Evolutionary conservation across 1,140 invertebrate genomes (phyloP), one percentile per base, ranked within the genome.

Genomic region (Zeugodacus cucurbitae): DNA sequence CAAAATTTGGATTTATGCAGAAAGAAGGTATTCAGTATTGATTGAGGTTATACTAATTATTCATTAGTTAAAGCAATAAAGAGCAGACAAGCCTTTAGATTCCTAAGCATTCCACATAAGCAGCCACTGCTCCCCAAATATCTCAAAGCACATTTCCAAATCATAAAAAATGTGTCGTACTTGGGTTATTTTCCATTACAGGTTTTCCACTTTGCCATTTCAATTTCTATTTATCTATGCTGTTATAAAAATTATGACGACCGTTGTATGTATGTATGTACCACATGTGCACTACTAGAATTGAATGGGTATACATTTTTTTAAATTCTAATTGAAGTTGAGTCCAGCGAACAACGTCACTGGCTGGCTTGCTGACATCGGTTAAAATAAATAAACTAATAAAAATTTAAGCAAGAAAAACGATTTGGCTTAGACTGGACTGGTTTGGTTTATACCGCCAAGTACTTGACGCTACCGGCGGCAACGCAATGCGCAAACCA

Each of bases 401-500:
- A 82, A 82, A 70, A 70, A 70, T 26, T 26, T 17, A 41, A 41
- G 67, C 22, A 74, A 41, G 29, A 67, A 67, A 67, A 67, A 74
- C 22, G 20, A n/a, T 74, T 37, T 48, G 74, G 41, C 74, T 82
- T 48, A 48, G 37, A 48, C 74, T 82, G 41, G 74, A 82, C 37
- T 82, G 74, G 74, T 82, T 82, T 82, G 74, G 74, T 82, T 82
- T 17, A 82, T 82, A 82, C 74, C 74, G 74, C 37, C 74, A 82
- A 48, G 74, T 82, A 82, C 74, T 82, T 44, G 74, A 82, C 74
- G n/a, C 32, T 41, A 41, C 67, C 41, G 67, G 20, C n/a, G 41
- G 41, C 2, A n/a, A n/a, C 48, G 37, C 70, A 41, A 34, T 34
- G 70, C 2, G 41, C 74, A 82, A 10, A 70, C n/a, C 1, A 54